phyloP scores from a whole-genome alignment of 2,113 vertebrate genomes.

The Pseudorectes ferrugineus region DNA sequence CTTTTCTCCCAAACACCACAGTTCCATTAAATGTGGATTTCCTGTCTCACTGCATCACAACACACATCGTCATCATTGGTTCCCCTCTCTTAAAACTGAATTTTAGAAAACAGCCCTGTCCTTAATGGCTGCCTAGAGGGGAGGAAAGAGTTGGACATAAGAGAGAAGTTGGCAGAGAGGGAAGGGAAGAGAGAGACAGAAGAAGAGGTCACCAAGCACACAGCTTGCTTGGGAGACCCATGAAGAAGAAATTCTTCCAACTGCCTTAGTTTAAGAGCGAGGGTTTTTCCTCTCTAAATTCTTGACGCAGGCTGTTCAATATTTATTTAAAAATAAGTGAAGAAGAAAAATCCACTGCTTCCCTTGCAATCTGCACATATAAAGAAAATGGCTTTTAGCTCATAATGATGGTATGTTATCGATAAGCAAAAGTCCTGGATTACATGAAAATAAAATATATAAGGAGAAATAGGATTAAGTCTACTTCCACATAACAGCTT shows the following conservation, averaged over 20 bases:
- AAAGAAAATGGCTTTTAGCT: constrained; percentile 5
- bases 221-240: background rate
- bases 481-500: background rate
- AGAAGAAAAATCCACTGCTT: constrained; percentile 10
- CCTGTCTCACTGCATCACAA: background rate
- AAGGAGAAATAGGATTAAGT: background rate
- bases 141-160: background rate
- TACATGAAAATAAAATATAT: background rate
- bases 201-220: background rate
- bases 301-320: background rate
- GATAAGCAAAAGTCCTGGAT: background rate
- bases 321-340: constrained; percentile 41
- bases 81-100: background rate
- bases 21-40: background rate
- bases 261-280: background rate
- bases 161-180: background rate
- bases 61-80: no score
- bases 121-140: background rate
- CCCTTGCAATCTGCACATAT: background rate
- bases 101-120: background rate
- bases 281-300: constrained; percentile 1
- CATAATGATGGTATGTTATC: background rate
- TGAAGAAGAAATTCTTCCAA: background rate
- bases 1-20: background rate
- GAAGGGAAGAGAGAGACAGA: background rate